Base-by-base conservation (phyloP, 1,140 invertebrate genomes). In the Popillia japonica region DNA sequence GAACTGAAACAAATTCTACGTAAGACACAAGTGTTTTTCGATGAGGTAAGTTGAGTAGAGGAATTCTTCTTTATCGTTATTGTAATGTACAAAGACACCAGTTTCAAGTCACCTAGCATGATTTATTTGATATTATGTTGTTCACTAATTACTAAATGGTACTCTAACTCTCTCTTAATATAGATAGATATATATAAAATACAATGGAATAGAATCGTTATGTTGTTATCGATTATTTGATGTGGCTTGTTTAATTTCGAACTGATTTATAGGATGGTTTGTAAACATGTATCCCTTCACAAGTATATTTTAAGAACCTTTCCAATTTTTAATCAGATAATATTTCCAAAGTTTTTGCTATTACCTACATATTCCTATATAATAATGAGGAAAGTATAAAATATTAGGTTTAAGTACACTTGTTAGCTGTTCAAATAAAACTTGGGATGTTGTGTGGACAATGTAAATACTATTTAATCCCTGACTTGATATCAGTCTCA, bases 21-120 rank as follows among this genome's bases (percentile, higher is more conserved):
- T 80, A 99, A 99, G 88, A 99, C 98, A 22, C 97, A 99, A 90
- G 93, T 94, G 48, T 99, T 99, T 89, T 99, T 99, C 86, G 95
- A 98, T 83, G 97, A 99, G 94, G 98, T 99, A 92, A 91, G 91
- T 89, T 68, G 34, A 40, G 9, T 23, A 55, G 3, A 23, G 2
- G n/a, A 55, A 20, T 11, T 59, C 20, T 76, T 76, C 14, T 55
- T 14, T 27, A 76, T 74, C 20, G 41, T 34, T 40, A 20, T 74
- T 74, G 23, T 68, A 68, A 20, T 23, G 72, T 72, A 72, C 34
- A 34, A 41, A 42, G 34, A 74, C n/a, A 74, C 20, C 72, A 41
- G n/a, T 74, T 74, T 74, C 27, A 74, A 40, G 76, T 83, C 83
- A 83, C 82, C 82, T 84, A 84, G 84, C 84, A 85, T 85, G 84